Base-by-base conservation (phyloP, 2,888 invertebrate genomes). In the Idaea aversata region DNA sequence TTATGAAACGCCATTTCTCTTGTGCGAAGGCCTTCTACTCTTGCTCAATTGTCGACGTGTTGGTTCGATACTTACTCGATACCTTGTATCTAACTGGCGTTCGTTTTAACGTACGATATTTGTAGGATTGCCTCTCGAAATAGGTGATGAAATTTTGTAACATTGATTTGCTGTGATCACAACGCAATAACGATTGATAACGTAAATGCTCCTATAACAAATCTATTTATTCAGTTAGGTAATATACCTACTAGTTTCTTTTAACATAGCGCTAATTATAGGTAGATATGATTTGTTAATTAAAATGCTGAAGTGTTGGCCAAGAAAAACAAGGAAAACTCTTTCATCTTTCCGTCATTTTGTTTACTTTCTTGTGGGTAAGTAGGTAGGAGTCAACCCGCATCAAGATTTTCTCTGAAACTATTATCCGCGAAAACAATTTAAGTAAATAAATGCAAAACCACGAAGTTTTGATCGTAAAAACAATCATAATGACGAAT, bases 1-100 rank as follows among this genome's bases (percentile, higher is more conserved):
- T 90, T 89, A 85, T 80, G 89, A 87, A 90, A 91, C 76, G 82
- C 88, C 90, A 87, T 87, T 87, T 91, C 90, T 91, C 89, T 88
- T 80, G 77, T 72, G 79, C 77, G 85, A 88, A 90, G 90, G 91
- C 87, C 90, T 91, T 86, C 88, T 76, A 87, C 83, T 86, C 78
- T 91, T 90, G 83, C 88, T 83, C 88, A 90, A 91, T 78, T 69
- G 65, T 70, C 70, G 71, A 64, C 67, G 63, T 67, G 70, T 69
- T 65, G 64, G 63, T 59, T 59, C 59, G 59, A 25, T 13, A 7
- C 67, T 66, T 13, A 7, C 67, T 66, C 63, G 62, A 64, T 63
- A 76, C 72, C 74, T 78, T 78, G 82, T 80, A 77, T 79, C 77
- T 77, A 75, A 80, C 25, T 25, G 25, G 25, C 25, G 25, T 25